Evolutionary conservation across 1,140 invertebrate genomes (phyloP).

Genomic region (Apis laboriosa): DNA sequence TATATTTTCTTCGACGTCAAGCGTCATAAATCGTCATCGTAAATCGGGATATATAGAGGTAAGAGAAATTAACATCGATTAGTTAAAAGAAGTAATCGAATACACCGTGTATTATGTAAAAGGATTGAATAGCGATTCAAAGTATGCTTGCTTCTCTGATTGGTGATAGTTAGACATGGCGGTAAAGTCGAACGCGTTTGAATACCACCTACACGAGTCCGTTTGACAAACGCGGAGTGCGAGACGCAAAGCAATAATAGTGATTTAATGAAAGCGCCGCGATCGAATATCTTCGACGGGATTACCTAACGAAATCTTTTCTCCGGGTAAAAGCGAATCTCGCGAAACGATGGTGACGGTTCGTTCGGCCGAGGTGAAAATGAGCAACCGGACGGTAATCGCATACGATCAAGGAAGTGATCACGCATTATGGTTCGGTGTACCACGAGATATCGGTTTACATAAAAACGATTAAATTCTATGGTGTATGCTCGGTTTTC

Average conservation of each 20-base stretch:
- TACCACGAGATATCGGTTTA: slow-evolving; percentile 54
- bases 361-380: slow-evolving; percentile 43
- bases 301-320: slow-evolving; percentile 54
- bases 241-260: not conserved
- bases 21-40: not conserved
- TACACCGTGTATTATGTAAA: not conserved
- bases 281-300: slow-evolving; percentile 38
- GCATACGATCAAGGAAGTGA: slow-evolving; percentile 64
- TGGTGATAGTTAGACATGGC: slow-evolving; percentile 34
- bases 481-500: slow-evolving; percentile 18
- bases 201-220: not conserved
- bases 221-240: not conserved
- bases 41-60: not conserved
- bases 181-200: slow-evolving; percentile 9
- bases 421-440: slow-evolving; percentile 55
- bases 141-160: not conserved
- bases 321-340: slow-evolving; percentile 48
- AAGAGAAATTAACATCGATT: slow-evolving; percentile 20
- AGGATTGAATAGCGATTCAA: not conserved
- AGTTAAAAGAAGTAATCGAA: not conserved
- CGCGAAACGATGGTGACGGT: not conserved
- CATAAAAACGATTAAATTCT: slow-evolving; percentile 54
- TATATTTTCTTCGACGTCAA: not conserved
- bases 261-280: slow-evolving; percentile 21
- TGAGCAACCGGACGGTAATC: slow-evolving; percentile 56